These are phyloP conservation scores for Lutjanus campechanus DNA, from an alignment of 2,797 vertebrate species.

Conservation along the genomic window DNA sequence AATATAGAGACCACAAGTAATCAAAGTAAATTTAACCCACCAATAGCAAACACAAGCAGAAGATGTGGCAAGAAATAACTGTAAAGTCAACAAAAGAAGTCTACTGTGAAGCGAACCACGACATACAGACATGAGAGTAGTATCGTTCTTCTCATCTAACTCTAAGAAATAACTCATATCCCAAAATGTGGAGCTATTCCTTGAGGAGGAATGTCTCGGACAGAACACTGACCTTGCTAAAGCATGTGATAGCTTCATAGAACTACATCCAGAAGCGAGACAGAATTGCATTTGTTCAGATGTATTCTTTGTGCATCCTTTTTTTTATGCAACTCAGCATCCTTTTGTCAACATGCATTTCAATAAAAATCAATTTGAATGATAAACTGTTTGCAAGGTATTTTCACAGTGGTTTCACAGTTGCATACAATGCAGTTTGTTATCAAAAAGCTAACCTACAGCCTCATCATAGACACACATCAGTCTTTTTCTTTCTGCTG, in stretches of 20 bases:
- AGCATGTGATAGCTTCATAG: neutral
- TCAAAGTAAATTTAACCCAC: too few species aligned
- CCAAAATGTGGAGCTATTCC: neutral
- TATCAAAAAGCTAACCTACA: constrained; percentile 27
- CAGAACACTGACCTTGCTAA: neutral
- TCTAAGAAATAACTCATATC: neutral
- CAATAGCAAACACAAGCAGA: too few species aligned
- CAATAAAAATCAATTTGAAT: constrained; percentile 33
- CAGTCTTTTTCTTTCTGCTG: constrained; percentile 22
- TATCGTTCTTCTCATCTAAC: neutral
- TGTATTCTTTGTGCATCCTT: neutral
- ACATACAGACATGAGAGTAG: neutral
- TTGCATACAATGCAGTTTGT: constrained; percentile 24
- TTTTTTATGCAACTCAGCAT: constrained; percentile 10
- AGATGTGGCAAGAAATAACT: too few species aligned
- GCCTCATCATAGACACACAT: constrained; percentile 10
- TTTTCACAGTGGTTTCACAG: constrained; percentile 20
- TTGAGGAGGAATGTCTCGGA: neutral
- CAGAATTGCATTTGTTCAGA: constrained; percentile 16
- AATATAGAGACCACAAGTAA: too few species aligned
- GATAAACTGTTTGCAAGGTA: constrained; percentile 14
- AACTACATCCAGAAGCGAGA: neutral
- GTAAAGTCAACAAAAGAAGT: too few species aligned
- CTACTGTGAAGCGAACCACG: too few species aligned
- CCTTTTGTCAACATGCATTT: constrained; percentile 11